A percentile compares a stretch with the other conserved stretches of the same genome.
These are phyloP conservation scores for Leptarthrus brevirostris DNA, from an alignment of 2,888 invertebrate genomes.

Conservation along the genomic window DNA sequence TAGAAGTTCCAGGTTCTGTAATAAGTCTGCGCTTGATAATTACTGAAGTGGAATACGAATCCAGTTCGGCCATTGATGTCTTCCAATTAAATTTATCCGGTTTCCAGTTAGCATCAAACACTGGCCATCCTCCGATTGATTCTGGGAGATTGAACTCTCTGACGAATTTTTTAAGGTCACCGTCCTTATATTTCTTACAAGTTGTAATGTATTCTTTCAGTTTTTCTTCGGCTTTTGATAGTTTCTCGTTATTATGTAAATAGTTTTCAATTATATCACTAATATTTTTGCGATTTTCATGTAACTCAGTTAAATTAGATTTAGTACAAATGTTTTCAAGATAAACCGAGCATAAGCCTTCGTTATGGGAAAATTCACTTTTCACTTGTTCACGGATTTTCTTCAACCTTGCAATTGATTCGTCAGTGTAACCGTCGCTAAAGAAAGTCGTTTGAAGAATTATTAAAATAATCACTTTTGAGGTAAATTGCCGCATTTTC, in stretches of 20 bases:
- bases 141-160: neutral
- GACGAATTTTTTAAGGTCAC: neutral
- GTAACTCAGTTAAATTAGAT: neutral
- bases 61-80: constrained; percentile 1
- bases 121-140: constrained; percentile 7
- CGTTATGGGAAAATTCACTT: neutral
- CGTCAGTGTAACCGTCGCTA: neutral
- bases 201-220: neutral
- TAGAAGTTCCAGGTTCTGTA: neutral
- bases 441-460: neutral
- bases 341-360: neutral
- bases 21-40: neutral
- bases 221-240: neutral
- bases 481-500: neutral
- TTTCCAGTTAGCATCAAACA: constrained; percentile 6
- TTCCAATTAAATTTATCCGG: neutral
- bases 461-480: neutral
- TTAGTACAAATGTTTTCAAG: neutral
- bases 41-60: neutral
- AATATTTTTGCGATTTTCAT: neutral
- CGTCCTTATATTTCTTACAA: neutral
- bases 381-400: neutral
- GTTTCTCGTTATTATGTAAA: neutral
- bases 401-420: neutral
- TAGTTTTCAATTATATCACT: neutral